Conservation (phyloP, 2,113 vertebrate genomes). For the Malurus melanocephalus region DNA sequence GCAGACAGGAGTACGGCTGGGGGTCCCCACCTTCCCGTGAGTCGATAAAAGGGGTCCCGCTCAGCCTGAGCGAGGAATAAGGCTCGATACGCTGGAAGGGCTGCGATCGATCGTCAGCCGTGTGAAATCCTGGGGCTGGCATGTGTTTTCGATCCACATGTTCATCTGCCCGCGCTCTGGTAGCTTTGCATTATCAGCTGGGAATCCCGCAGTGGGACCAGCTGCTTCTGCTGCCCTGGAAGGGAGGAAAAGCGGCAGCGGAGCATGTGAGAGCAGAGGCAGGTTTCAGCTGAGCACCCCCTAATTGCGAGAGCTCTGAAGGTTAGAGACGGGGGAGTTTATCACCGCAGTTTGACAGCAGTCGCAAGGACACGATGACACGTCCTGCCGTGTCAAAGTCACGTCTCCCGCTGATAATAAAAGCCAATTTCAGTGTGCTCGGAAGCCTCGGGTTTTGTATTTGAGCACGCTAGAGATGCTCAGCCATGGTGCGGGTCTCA, state of each 20-base stretch:
- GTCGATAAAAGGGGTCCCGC: neutral
- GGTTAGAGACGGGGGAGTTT: neutral
- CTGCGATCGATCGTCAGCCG: neutral
- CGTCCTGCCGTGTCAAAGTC: neutral
- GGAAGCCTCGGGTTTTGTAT: neutral
- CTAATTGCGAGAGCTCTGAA: neutral
- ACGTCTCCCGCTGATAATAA: neutral
- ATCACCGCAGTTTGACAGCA: neutral
- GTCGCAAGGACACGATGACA: neutral
- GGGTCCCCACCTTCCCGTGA: neutral
- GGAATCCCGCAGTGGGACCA: neutral
- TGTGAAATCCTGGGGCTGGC: neutral
- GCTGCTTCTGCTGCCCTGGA: neutral
- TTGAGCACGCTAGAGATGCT: neutral
- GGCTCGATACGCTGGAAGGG: neutral
- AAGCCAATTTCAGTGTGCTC: neutral
- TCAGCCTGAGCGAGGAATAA: neutral
- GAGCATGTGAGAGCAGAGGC: neutral
- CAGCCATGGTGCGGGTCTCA: neutral
- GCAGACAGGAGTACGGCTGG: neutral
- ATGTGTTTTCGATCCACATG: neutral
- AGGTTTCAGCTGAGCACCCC: neutral
- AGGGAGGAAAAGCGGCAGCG: neutral
- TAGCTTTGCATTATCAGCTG: neutral
- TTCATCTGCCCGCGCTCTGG: neutral